These are phyloP conservation scores for Penaeus indicus DNA, from an alignment of 1,140 invertebrate species.

Conservation along the genomic window DNA sequence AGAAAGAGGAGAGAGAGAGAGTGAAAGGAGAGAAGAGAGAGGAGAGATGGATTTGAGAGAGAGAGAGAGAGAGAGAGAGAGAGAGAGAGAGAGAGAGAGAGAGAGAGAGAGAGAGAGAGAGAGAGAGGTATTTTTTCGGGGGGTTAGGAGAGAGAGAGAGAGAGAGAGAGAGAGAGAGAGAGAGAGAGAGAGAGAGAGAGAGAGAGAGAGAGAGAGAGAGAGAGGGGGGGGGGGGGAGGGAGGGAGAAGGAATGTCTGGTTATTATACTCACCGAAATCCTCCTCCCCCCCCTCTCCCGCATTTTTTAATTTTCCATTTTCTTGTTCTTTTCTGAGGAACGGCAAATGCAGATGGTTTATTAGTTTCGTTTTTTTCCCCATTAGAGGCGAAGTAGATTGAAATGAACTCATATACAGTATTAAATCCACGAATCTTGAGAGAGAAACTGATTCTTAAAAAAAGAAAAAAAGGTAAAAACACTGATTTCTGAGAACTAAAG, in stretches of 20 bases:
- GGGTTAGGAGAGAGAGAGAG: not conserved
- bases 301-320: no score
- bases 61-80: not conserved
- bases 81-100: not conserved
- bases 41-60: not conserved
- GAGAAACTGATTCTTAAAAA: no score
- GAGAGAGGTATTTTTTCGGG: not conserved
- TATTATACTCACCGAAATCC: no score
- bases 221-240: not conserved
- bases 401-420: no score
- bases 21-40: not conserved
- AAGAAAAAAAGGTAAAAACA: no score
- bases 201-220: not conserved
- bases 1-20: not conserved
- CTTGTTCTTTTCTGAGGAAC: no score
- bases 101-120: not conserved
- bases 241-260: not conserved
- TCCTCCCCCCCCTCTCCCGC: no score
- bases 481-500: no score
- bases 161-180: not conserved
- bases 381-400: no score
- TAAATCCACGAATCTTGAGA: no score
- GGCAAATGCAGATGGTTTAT: no score
- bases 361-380: no score
- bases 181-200: not conserved